phyloP scores from a whole-genome alignment of 2,113 vertebrate genomes.

The Corythoichthys intestinalis region DNA sequence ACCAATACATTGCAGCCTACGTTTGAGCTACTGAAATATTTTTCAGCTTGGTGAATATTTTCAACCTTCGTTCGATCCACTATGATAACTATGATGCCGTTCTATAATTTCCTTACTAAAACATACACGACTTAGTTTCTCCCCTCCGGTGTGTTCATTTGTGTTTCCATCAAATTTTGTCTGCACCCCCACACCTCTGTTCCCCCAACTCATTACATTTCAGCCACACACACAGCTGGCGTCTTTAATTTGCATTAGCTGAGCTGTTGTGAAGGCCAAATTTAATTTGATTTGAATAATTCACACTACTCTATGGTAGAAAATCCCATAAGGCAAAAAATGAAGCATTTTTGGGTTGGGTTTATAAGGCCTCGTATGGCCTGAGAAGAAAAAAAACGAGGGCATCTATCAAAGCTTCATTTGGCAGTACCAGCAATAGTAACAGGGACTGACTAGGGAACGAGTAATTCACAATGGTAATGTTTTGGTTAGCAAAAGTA shows the following conservation, averaged over 20 bases:
- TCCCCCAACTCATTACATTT: conserved; percentile 68
- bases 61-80: neutral
- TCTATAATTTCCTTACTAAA: conserved; percentile 14
- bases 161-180: conserved; percentile 42
- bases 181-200: neutral
- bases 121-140: conserved; percentile 6
- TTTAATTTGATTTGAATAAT: conserved; percentile 80
- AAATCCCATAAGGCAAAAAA: conserved; percentile 53
- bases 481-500: neutral
- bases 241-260: conserved; percentile 72
- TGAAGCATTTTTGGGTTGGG: conserved; percentile 44
- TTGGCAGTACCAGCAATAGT: conserved; percentile 11
- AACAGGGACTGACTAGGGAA: neutral
- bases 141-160: conserved; percentile 27
- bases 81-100: conserved; percentile 10
- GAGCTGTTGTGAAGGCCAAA: conserved; percentile 72
- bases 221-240: conserved; percentile 59
- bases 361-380: conserved; percentile 65
- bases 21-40: neutral
- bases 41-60: neutral
- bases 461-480: neutral
- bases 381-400: conserved; percentile 32
- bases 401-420: conserved; percentile 59
- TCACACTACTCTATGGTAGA: conserved; percentile 62
- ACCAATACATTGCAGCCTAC: no score